Base-by-base conservation (phyloP, 2,888 invertebrate species). In the Trilocha varians region DNA sequence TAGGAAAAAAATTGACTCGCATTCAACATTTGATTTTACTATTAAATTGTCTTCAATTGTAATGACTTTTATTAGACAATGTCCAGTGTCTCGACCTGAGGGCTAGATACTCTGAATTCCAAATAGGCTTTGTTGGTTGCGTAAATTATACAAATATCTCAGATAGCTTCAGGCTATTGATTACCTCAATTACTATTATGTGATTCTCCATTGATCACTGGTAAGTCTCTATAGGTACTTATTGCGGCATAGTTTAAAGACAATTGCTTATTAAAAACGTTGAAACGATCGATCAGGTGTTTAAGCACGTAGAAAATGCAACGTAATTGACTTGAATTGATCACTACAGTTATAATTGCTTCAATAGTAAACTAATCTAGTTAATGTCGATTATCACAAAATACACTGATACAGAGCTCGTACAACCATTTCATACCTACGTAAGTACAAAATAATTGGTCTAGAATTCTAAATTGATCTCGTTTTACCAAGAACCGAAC, bases 31-130 rank as follows among this genome's bases (percentile, higher is more conserved):
- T 5, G 18, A 18, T 18, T 18, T 18, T 8, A 18, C 1, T 5
- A 8, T 18, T 18, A 18, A 18, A 18, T 18, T 18, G 18, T 18
- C 18, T 18, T 5, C 5, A 5, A 18, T 18, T 53, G 45, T 53
- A 43, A 43, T 40, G 14, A n/a, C n/a, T 40, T 46, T 44, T 51
- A 54, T 59, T 59, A 53, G 53, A 58, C 57, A 57, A 58, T 52
- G 52, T 58, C 53, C 50, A 34, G 43, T 40, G 46, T 48, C 47
- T 53, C 33, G 44, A 46, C 45, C 43, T 39, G 15, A n/a, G 51
- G 53, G 47, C 48, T 42, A 49, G 57, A 59, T 60, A 53, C 51
- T 48, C 44, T 9, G 52, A 50, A 62, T 62, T 59, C 55, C 54
- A 57, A 59, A 55, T 57, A 54, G 42, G 46, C 47, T 44, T 38